phyloP scores from a whole-genome alignment of 2,113 vertebrate genomes.

The Corydoras maculifer region DNA sequence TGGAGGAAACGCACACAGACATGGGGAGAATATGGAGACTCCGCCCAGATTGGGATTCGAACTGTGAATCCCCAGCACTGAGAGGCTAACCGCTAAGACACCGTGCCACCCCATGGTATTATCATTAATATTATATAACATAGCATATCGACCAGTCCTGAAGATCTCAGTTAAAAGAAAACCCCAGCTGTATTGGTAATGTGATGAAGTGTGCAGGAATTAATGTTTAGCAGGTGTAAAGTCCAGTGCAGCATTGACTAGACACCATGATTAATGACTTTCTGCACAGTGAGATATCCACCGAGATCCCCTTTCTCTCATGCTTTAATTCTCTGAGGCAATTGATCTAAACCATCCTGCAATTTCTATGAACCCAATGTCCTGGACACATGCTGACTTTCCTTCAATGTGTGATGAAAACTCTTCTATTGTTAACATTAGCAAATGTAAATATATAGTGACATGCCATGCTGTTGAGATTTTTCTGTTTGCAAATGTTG shows the following conservation, averaged over 20 bases:
- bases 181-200: constrained; percentile 16
- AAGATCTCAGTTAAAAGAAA: not conserved
- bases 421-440: constrained; percentile 26
- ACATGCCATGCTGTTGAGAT: constrained; percentile 10
- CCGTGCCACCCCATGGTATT: not conserved
- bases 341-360: constrained; percentile 16
- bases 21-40: too few relatives aligned
- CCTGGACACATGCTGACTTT: constrained; percentile 12
- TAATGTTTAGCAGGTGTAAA: constrained; percentile 18
- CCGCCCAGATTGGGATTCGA: too few relatives aligned
- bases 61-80: too few relatives aligned
- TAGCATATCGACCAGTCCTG: not conserved
- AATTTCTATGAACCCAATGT: constrained; percentile 5
- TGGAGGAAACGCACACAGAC: too few relatives aligned
- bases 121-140: not conserved
- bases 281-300: not conserved
- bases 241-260: constrained; percentile 7
- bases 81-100: too few relatives aligned
- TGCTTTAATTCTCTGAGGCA: constrained; percentile 23
- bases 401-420: constrained; percentile 28
- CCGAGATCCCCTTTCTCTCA: not conserved
- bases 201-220: constrained; percentile 19
- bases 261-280: constrained; percentile 26
- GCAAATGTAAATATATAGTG: constrained; percentile 25
- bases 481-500: constrained; percentile 10